Conservation (phyloP, 2,888 invertebrate species). For the Acleris holmiana region DNA sequence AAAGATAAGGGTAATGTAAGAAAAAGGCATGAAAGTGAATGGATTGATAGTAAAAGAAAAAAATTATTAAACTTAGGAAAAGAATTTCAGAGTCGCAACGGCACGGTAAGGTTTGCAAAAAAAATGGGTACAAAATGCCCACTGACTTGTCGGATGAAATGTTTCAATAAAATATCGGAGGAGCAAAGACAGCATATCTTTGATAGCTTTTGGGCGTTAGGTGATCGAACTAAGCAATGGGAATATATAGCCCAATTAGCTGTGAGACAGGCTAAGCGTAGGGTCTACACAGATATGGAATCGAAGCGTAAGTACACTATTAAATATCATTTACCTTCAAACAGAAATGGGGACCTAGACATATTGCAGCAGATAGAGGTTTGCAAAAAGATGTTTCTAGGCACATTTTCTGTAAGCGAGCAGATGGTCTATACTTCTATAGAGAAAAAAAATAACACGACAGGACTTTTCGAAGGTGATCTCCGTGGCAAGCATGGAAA, state of each 20-base stretch:
- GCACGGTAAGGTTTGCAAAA: slow-evolving; percentile 5
- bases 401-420: slow-evolving; percentile 9
- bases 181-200: slow-evolving; percentile 5
- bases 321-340: slow-evolving; percentile 16
- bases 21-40: no score
- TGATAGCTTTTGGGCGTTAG: slow-evolving; percentile 14
- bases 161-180: slow-evolving; percentile 7
- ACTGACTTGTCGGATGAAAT: slow-evolving; percentile 4
- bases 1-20: no score
- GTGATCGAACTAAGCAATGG: slow-evolving; percentile 11
- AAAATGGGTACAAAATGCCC: slow-evolving; percentile 14
- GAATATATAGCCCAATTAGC: slow-evolving; percentile 13
- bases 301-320: slow-evolving; percentile 11
- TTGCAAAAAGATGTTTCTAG: slow-evolving; percentile 11
- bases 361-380: slow-evolving; percentile 2
- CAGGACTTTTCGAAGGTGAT: neutral
- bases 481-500: neutral
- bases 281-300: slow-evolving; percentile 5
- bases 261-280: slow-evolving; percentile 7
- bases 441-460: neutral
- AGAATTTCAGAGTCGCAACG: no score
- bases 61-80: no score
- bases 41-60: no score
- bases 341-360: slow-evolving; percentile 9
- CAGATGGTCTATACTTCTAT: slow-evolving; percentile 8